Percentiles rank a stretch among this genome's conserved stretches.
These are phyloP conservation scores for Macrobrachium rosenbergii DNA, from an alignment of 1,140 invertebrate species.

Conservation along the genomic window DNA sequence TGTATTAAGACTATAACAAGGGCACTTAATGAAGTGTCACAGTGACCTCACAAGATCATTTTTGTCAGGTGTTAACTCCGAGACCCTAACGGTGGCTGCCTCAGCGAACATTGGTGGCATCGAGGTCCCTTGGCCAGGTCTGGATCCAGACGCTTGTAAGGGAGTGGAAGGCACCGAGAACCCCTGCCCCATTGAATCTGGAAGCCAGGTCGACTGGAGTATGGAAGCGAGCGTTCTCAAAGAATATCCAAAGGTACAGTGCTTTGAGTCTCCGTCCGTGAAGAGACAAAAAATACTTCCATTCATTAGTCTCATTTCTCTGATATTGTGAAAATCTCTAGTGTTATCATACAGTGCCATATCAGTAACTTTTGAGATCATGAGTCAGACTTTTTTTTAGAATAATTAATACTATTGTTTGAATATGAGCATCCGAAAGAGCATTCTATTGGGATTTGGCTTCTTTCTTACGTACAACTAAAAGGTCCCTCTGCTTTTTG, in stretches of 20 bases:
- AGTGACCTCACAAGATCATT: neutral
- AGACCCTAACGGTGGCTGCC: neutral
- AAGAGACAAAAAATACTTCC: neutral
- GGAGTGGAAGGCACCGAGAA: neutral
- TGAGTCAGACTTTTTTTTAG: too few relatives aligned
- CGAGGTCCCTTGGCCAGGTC: constrained; percentile 24
- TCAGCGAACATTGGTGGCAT: constrained; percentile 31
- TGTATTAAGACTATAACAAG: too few relatives aligned
- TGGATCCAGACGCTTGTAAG: constrained; percentile 32
- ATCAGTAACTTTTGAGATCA: too few relatives aligned
- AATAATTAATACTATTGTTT: too few relatives aligned
- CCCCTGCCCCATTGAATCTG: constrained; percentile 14
- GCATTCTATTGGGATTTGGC: too few relatives aligned
- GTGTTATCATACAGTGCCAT: neutral
- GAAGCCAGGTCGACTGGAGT: constrained; percentile 12
- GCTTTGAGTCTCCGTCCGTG: neutral
- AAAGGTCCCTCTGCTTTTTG: too few relatives aligned
- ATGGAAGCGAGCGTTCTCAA: constrained; percentile 21
- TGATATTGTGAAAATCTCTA: neutral
- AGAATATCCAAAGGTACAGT: constrained; percentile 37
- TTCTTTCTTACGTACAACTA: too few relatives aligned
- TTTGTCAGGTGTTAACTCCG: neutral
- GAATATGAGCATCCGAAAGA: too few relatives aligned
- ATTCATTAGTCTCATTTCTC: neutral
- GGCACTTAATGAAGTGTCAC: too few relatives aligned